Evolutionary conservation across 2,113 vertebrate genomes (phyloP).

Genomic region (Tetraodon nigroviridis): DNA sequence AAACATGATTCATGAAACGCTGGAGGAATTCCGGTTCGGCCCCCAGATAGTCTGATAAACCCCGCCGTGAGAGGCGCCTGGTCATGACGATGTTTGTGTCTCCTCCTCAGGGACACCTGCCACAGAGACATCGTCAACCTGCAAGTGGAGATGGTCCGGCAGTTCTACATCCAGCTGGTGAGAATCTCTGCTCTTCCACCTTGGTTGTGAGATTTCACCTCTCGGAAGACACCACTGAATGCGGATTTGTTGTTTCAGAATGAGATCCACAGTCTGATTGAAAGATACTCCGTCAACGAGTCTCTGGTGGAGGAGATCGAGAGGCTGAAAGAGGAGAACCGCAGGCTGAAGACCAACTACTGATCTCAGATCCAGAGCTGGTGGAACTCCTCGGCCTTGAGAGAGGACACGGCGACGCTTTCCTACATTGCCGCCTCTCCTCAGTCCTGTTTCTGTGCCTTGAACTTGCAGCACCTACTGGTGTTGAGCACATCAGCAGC

Average conservation of each 20-base stretch:
- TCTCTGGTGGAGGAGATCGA: constrained; percentile 92
- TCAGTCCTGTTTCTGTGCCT: neutral
- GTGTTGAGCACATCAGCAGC: neutral
- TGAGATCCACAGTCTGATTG: constrained; percentile 89
- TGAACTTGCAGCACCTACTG: neutral
- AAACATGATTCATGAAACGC: constrained; percentile 93
- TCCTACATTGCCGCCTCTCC: neutral
- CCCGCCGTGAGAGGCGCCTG: no score
- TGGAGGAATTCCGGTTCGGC: constrained; percentile 91
- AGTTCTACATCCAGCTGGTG: constrained; percentile 97
- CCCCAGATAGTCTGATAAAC: no score
- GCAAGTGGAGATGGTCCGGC: constrained; percentile 97
- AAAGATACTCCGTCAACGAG: constrained; percentile 91
- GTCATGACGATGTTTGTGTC: neutral
- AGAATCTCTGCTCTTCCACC: constrained; percentile 6
- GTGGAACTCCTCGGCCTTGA: neutral
- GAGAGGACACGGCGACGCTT: neutral
- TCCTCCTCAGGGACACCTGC: constrained; percentile 79
- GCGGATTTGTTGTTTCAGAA: constrained; percentile 72
- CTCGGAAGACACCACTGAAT: neutral
- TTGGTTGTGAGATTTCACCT: no score
- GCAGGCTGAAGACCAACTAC: constrained; percentile 84
- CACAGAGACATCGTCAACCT: constrained; percentile 95
- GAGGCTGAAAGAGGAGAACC: constrained; percentile 91
- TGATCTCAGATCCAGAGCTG: constrained; percentile 57